phyloP scores from a whole-genome alignment of 2,113 vertebrate species.

The Nettapus auritus region DNA sequence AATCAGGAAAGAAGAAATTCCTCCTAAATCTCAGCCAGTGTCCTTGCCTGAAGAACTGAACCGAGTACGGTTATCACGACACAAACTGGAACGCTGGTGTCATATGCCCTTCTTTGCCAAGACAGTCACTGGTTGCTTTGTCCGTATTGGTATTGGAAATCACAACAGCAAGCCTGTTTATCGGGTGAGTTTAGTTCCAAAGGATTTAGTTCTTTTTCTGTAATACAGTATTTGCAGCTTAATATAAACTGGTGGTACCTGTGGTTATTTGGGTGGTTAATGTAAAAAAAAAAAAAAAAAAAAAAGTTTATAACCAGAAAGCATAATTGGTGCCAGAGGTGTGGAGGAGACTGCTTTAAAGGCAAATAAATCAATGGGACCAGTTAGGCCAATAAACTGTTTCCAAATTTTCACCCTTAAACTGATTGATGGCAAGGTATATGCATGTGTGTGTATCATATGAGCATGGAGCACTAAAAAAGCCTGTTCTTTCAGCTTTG shows the following conservation, averaged over 20 bases:
- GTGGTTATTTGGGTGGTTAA: background rate
- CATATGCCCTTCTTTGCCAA: conserved; percentile 99
- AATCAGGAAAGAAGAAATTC: conserved; percentile 91
- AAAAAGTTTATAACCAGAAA: background rate
- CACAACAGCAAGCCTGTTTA: conserved; percentile 99
- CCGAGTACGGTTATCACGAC: conserved; percentile 91
- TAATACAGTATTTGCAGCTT: background rate
- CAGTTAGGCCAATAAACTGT: background rate
- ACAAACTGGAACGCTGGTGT: conserved; percentile 98
- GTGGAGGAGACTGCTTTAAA: background rate
- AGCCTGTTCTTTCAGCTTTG: background rate
- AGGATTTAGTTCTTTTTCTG: background rate
- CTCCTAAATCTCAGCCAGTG: conserved; percentile 96
- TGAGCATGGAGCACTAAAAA: background rate
- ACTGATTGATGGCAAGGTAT: too few relatives aligned
- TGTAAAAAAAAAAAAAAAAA: background rate
- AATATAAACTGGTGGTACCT: background rate
- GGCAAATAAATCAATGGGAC: background rate
- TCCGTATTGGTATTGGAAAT: conserved; percentile 97
- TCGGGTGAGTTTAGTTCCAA: conserved; percentile 79
- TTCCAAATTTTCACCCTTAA: background rate
- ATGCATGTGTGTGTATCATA: background rate
- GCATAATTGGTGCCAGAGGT: background rate
- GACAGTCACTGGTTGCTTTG: conserved; percentile 97
- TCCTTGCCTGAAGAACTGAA: conserved; percentile 96